Base-by-base conservation (phyloP, 37 sponge, comb jelly and placozoan genomes). In the Chondrosia reniformis region DNA sequence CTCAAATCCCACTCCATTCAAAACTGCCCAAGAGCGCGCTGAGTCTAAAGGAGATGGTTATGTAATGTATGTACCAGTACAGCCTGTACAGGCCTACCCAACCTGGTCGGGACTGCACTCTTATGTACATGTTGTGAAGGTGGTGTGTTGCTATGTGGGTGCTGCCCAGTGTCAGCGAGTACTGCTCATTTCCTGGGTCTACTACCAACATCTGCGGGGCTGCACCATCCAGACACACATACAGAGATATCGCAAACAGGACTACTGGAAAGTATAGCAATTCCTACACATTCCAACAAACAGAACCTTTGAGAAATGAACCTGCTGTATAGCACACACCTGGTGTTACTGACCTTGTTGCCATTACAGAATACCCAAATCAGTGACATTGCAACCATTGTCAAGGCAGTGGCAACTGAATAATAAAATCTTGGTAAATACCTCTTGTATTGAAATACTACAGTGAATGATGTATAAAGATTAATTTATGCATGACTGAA, bases 121-220 rank as follows among this genome's bases (percentile, higher is more conserved):
- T 74, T 38, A 85, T 49, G 74, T 79, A 85, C 64, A 85, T 85
- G 55, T 85, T 85, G 63, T 85, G 85, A 71, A 74, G 80, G 65
- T 79, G 80, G 32, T 74, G 61, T 27, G 80, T 73, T 32, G 22
- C 63, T 4, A 46, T 46, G 17, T 80, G 85, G 10, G 5, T 44
- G 32, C 19, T 12, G 2, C 80, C 85, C 34, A 22, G 24, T 65
- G 79, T 75, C 24, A 85, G 75, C 39, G 36, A 42, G 75, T 85
- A 85, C 65, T 45, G 41, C 24, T 44, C 36, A 22, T n/a, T 42
- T 63, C 7, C 64, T 36, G 85, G 75, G 62, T 85, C 80, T n/a
- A 85, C 24, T 4, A 85, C 75, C 19, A 85, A 12, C 15, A 55
- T 85, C 44, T 69, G 72, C 13, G 2, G 38, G 10, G 41, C 19